phyloP scores from a whole-genome alignment of 1,140 invertebrate species.

The Trachymyrmex septentrionalis region DNA sequence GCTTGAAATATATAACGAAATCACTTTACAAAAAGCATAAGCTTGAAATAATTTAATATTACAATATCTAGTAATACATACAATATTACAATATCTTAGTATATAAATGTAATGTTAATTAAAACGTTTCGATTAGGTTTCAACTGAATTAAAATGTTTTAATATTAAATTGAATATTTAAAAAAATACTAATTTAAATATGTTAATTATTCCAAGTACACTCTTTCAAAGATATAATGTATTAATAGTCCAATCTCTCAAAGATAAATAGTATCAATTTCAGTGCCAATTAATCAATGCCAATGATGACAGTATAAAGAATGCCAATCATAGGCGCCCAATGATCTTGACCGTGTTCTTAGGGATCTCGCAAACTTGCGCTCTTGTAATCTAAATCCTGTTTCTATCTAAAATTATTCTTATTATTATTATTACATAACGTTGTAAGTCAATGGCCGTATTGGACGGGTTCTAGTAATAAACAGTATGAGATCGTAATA shows the following conservation, averaged over 20 bases:
- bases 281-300: not conserved
- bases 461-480: conserved; percentile 61
- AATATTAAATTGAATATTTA: not conserved
- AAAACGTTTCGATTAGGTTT: not conserved
- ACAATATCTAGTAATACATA: too few relatives aligned
- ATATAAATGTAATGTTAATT: not conserved
- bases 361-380: conserved; percentile 31
- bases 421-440: not conserved
- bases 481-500: conserved; percentile 49
- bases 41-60: conserved; percentile 6
- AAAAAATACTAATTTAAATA: not conserved
- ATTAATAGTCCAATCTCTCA: not conserved
- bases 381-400: conserved; percentile 26
- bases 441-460: conserved; percentile 40
- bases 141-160: not conserved
- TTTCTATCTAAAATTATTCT: conserved; percentile 66
- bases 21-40: not conserved
- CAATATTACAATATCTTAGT: not conserved
- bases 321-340: not conserved
- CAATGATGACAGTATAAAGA: not conserved
- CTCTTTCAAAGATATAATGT: not conserved
- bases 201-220: not conserved
- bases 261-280: not conserved
- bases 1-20: conserved; percentile 7
- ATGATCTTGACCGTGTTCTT: conserved; percentile 61